These are phyloP conservation scores for Eonycteris spelaea DNA, from an alignment of 2,113 vertebrate genomes.

Conservation along the genomic window DNA sequence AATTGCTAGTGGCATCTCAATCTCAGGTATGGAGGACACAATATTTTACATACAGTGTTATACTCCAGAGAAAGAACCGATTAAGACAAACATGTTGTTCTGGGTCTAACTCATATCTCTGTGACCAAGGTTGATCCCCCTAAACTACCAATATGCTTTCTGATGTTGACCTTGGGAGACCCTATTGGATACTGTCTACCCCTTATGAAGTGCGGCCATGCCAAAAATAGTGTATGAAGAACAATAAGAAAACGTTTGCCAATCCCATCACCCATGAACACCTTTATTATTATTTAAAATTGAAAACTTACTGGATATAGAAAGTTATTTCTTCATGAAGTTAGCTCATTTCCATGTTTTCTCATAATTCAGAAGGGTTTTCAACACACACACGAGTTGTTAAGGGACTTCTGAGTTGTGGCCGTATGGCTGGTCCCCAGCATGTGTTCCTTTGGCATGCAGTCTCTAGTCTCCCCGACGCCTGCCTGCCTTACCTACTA, in stretches of 20 bases:
- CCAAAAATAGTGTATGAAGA: background rate
- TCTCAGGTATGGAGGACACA: conserved; percentile 17
- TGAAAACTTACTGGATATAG: conserved; percentile 23
- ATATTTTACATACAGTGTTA: conserved; percentile 13
- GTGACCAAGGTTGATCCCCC: background rate
- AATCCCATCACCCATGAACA: background rate
- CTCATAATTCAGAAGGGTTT: background rate
- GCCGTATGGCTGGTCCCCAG: background rate
- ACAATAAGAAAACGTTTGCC: conserved; percentile 23
- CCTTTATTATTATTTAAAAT: conserved; percentile 45
- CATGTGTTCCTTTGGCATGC: background rate
- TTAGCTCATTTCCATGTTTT: background rate
- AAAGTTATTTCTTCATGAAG: conserved; percentile 18
- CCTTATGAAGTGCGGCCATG: fast-evolving
- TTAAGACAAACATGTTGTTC: conserved; percentile 25
- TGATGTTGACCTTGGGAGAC: background rate
- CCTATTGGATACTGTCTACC: background rate
- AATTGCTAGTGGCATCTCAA: conserved; percentile 26
- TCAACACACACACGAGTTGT: background rate
- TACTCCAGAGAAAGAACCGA: conserved; percentile 53
- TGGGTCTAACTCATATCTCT: conserved; percentile 35
- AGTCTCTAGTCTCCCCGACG: conserved; percentile 31
- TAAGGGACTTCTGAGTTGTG: conserved; percentile 35
- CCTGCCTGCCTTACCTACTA: conserved; percentile 68
- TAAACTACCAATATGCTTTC: conserved; percentile 16